These are phyloP conservation scores for Propithecus perrieri DNA, from an alignment of 2,797 vertebrate species.

Conservation along the genomic window DNA sequence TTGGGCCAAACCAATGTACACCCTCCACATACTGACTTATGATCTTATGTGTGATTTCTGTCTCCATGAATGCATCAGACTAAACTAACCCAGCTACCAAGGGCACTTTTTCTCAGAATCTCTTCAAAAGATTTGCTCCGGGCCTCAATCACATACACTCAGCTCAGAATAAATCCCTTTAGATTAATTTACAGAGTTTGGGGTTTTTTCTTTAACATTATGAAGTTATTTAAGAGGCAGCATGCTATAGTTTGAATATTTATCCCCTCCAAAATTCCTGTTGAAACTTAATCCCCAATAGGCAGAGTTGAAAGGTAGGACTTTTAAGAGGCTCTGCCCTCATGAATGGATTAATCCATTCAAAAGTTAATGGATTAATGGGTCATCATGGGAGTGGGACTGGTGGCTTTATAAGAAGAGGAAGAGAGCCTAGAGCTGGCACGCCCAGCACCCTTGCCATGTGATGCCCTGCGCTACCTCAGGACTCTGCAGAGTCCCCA, in stretches of 20 bases:
- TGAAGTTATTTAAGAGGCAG: not conserved
- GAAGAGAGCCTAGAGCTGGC: not conserved
- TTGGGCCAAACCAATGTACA: not conserved
- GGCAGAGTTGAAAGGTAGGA: not conserved
- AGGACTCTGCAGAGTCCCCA: not conserved
- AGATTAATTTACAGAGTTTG: not conserved
- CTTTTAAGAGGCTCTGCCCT: not conserved
- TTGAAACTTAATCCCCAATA: not conserved
- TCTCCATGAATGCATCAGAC: not conserved
- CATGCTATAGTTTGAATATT: not conserved
- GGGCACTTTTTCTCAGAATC: not conserved
- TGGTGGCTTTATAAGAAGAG: not conserved
- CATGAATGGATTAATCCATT: not conserved
- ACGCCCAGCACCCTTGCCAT: not conserved
- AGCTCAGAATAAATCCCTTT: not conserved
- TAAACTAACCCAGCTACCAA: not conserved
- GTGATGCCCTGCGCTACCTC: rapidly evolving
- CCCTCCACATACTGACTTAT: not conserved
- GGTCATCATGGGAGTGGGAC: not conserved
- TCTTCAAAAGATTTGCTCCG: not conserved
- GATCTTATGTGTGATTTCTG: not conserved
- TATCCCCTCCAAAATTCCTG: not conserved
- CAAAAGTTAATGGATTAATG: not conserved
- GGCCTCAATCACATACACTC: not conserved
- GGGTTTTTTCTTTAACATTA: not conserved